Percentiles rank a stretch among this genome's conserved stretches.
Evolutionary conservation across 1,140 invertebrate species (phyloP).

Genomic region (Acromyrmex echinatior): DNA sequence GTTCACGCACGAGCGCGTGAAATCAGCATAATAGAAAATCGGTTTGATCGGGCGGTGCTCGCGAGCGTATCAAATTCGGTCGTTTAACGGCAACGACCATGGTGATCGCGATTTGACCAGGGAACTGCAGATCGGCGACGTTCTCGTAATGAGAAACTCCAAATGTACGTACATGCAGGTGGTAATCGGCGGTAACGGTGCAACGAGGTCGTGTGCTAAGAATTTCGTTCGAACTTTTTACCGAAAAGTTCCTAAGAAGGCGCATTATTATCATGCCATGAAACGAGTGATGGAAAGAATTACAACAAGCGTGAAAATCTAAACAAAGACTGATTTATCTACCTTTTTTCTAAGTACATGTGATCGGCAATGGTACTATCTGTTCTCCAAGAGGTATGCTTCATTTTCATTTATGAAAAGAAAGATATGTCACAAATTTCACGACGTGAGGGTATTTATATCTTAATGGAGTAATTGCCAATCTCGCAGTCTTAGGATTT

Average conservation of each 20-base stretch:
- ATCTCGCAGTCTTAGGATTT: not conserved
- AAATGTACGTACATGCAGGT: not conserved
- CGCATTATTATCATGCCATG: not conserved
- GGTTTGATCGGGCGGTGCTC: slow-evolving; percentile 11
- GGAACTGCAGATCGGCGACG: slow-evolving; percentile 13
- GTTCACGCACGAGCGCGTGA: slow-evolving; percentile 55
- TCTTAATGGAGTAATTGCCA: slow-evolving; percentile 11
- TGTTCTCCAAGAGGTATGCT: not conserved
- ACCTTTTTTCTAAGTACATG: slow-evolving; percentile 9
- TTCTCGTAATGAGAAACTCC: slow-evolving; percentile 13
- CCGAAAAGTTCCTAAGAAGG: not conserved
- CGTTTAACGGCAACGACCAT: slow-evolving; percentile 65
- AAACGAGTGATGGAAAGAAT: not conserved
- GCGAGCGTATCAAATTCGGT: slow-evolving; percentile 48
- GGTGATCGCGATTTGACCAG: slow-evolving; percentile 64
- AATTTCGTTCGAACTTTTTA: slow-evolving; percentile 52
- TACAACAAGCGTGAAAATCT: not conserved
- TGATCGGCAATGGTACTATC: not conserved
- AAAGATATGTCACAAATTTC: slow-evolving; percentile 15
- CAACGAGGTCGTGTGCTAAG: slow-evolving; percentile 60
- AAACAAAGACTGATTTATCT: not conserved
- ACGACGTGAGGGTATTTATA: not conserved
- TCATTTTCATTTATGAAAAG: not conserved
- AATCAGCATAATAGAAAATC: slow-evolving; percentile 53
- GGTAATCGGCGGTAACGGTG: slow-evolving; percentile 62